Evolutionary conservation across 2,797 vertebrate species (phyloP).

Genomic region (Vultur gryphus): DNA sequence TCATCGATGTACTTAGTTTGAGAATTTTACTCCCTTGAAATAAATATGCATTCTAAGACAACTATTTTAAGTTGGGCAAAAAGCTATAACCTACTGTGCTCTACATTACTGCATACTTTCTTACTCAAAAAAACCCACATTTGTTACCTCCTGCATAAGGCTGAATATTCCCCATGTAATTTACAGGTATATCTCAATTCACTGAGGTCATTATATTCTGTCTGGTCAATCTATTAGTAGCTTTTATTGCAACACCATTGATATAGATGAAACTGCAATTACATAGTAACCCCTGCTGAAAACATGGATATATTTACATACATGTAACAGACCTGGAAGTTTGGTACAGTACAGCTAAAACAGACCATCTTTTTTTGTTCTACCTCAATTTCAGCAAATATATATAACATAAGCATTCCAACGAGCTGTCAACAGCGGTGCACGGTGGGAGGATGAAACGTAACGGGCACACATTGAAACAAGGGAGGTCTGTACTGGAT

Average conservation of each 20-base stretch:
- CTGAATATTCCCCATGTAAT: neutral
- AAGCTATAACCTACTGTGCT: neutral
- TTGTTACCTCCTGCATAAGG: neutral
- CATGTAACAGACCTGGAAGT: neutral
- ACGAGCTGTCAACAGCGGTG: neutral
- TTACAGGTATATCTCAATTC: neutral
- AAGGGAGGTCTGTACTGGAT: neutral
- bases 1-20: fast-evolving
- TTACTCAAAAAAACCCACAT: fast-evolving
- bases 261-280: neutral
- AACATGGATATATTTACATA: neutral
- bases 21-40: neutral
- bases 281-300: neutral
- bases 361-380: neutral
- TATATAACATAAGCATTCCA: neutral
- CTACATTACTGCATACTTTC: neutral
- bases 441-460: fast-evolving
- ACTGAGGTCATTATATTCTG: neutral
- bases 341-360: neutral
- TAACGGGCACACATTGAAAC: fast-evolving
- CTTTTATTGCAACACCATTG: fast-evolving
- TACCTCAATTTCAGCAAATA: neutral
- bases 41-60: neutral
- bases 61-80: neutral
- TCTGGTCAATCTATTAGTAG: neutral